These are phyloP conservation scores for Tribolium freemani DNA, from an alignment of 2,888 invertebrate species.

Conservation along the genomic window DNA sequence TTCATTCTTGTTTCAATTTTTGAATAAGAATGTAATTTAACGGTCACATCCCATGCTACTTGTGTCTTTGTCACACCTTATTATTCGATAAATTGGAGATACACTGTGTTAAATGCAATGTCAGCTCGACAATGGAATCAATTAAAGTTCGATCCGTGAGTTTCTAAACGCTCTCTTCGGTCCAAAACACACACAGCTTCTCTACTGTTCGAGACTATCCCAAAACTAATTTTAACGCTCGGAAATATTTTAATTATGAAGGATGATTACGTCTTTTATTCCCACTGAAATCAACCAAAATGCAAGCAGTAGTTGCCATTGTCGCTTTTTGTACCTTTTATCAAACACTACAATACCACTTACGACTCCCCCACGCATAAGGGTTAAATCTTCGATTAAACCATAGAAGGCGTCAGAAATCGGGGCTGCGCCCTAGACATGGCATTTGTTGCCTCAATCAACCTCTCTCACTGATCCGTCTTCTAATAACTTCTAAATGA, in stretches of 20 bases:
- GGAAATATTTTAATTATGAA: conserved; percentile 44
- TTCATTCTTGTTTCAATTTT: conserved; percentile 56
- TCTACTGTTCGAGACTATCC: conserved; percentile 29
- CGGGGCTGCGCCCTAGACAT: conserved; percentile 52
- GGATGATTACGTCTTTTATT: conserved; percentile 45
- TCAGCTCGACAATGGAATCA: conserved; percentile 43
- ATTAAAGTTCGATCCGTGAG: conserved; percentile 46
- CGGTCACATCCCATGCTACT: conserved; percentile 54
- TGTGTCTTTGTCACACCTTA: conserved; percentile 45
- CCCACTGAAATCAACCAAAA: conserved; percentile 15
- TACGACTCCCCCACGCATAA: conserved; percentile 59
- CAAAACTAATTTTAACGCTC: conserved; percentile 41
- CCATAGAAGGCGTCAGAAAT: conserved; percentile 62
- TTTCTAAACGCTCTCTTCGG: conserved; percentile 36
- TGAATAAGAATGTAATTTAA: conserved; percentile 58
- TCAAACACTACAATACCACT: conserved; percentile 54
- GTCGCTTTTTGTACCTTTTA: conserved; percentile 48
- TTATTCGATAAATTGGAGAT: conserved; percentile 42
- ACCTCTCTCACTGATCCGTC: neutral
- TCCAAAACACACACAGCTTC: conserved; percentile 31
- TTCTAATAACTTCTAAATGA: neutral
- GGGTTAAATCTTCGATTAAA: conserved; percentile 64
- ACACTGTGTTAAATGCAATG: conserved; percentile 44
- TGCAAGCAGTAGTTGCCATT: conserved; percentile 37
- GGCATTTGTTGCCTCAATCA: conserved; percentile 46